phyloP scores from a whole-genome alignment of 1,140 invertebrate species.

The Saccostrea cuccullata region DNA sequence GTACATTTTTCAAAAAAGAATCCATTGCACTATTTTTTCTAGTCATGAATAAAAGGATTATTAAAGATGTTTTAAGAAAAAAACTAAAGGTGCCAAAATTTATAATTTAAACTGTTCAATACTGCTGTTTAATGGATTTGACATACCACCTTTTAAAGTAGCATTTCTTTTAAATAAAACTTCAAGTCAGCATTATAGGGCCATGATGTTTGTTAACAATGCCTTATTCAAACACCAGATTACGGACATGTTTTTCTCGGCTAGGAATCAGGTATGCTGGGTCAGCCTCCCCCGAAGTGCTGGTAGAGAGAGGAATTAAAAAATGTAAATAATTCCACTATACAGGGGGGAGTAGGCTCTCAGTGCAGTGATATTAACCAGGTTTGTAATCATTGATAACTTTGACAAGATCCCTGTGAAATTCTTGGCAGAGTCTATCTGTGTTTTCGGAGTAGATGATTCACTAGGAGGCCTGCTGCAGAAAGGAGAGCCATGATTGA shows the following conservation, averaged over 20 bases:
- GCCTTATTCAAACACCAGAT: background rate
- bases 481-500: conserved; percentile 7
- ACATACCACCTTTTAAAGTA: background rate
- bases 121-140: background rate
- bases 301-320: background rate
- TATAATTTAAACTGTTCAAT: background rate
- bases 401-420: conserved; percentile 27
- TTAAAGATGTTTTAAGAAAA: too few relatives aligned
- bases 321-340: background rate
- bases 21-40: too few relatives aligned
- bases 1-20: too few relatives aligned
- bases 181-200: background rate
- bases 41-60: too few relatives aligned
- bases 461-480: conserved; percentile 4
- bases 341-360: background rate
- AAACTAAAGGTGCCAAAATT: too few relatives aligned
- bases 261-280: background rate
- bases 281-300: background rate
- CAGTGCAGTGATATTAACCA: background rate
- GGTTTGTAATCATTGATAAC: conserved; percentile 16
- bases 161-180: background rate
- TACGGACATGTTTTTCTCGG: conserved; percentile 5
- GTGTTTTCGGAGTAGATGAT: conserved; percentile 5
- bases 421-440: conserved; percentile 26
- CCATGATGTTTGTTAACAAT: background rate